Evolutionary conservation across 2,888 invertebrate genomes (phyloP).

Genomic region (Nomada ferruginata): DNA sequence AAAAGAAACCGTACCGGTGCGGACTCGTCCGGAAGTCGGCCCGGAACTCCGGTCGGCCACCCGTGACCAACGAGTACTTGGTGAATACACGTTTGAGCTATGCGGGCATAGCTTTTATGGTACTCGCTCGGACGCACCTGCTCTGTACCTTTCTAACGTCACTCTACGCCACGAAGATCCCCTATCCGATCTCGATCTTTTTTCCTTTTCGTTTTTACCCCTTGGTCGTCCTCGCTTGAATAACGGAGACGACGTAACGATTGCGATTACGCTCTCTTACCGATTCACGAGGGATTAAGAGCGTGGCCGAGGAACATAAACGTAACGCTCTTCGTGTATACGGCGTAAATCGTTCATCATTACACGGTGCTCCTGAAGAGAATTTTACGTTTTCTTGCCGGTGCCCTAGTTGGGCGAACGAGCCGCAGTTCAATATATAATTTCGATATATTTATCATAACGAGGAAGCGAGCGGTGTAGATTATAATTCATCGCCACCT

Average conservation of each 20-base stretch:
- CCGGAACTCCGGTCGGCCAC: constrained; percentile 83
- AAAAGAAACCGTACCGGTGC: constrained; percentile 80
- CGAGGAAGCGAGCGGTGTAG: too few species aligned
- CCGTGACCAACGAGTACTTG: constrained; percentile 79
- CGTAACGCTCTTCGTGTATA: neutral
- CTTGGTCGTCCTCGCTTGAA: constrained; percentile 21
- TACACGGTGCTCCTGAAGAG: neutral
- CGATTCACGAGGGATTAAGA: constrained; percentile 5
- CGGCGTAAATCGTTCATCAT: neutral
- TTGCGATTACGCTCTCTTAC: constrained; percentile 12
- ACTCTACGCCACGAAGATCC: constrained; percentile 37
- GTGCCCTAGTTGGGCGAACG: neutral
- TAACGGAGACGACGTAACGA: constrained; percentile 35
- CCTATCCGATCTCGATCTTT: neutral
- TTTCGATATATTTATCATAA: neutral
- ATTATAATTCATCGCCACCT: neutral
- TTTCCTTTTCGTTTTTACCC: constrained; percentile 1
- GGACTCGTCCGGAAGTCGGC: constrained; percentile 81
- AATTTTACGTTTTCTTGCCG: neutral
- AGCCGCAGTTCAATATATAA: neutral
- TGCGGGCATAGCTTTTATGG: constrained; percentile 56
- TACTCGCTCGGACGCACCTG: constrained; percentile 61
- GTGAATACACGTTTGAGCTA: constrained; percentile 57
- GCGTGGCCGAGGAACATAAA: neutral
- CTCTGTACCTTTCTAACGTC: constrained; percentile 54